Evolutionary conservation across 2,113 vertebrate genomes (phyloP), one percentile per base, ranked within the genome.

Genomic region (Eudyptes chrysolophus): DNA sequence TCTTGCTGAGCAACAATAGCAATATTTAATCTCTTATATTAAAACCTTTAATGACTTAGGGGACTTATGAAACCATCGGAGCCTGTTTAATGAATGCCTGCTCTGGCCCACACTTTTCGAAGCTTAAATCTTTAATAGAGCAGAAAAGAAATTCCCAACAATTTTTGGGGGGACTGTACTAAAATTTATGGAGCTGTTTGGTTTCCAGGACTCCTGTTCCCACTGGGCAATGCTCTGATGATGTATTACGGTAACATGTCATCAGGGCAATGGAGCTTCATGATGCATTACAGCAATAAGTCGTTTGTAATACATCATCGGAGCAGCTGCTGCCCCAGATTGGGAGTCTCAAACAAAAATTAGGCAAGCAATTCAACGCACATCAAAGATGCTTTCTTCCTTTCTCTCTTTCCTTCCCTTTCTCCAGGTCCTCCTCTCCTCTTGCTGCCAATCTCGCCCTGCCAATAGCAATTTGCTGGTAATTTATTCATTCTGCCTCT

Each of bases 241-340:
- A 98, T 98, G 97, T 97, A 98, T 96, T 84, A 89, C 21, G 69
- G 97, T 66, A 96, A 97, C 97, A 85, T 97, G 97, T 98, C 97
- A 97, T 97, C 97, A 89, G 96, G 18, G 94, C 87, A 93, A 42
- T 94, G 90, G 57, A 95, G 94, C 96, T 98, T 84, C 96, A 90
- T 98, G 98, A 98, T 98, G 95, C 98, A 98, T 97, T 98, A 49
- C 95, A 52, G 96, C 96, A 95, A 91, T 97, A 97, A 98, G 96
- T 94, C 96, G 48, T 98, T 97, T 81, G 97, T 85, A 96, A 98
- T 98, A 93, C 96, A 96, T 98, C 98, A 97, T 92, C 34, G 65
- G 92, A 97, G 95, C 75, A 88, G 94, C 97, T 96, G 97, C 97
- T 92, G 92, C 96, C 96, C 95, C 93, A 16, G 8, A 2, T 34